Evolutionary conservation across 2,888 invertebrate species (phyloP).

Genomic region (Morinoia aosen): DNA sequence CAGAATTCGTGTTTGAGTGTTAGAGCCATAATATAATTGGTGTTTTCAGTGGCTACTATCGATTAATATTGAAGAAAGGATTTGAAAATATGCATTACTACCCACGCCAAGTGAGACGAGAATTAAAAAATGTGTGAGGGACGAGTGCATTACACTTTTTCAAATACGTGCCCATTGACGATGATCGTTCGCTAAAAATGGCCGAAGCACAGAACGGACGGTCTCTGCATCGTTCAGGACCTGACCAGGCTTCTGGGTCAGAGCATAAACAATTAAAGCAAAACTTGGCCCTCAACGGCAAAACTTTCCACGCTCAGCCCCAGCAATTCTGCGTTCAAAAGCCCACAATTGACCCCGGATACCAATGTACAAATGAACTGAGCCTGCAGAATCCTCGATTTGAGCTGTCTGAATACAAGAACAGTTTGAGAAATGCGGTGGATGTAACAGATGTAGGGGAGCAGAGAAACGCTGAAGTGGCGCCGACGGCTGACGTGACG

Average conservation of each 20-base stretch:
- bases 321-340: neutral
- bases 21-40: neutral
- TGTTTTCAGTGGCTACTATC: neutral
- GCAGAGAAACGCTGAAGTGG: neutral
- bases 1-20: neutral
- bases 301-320: neutral
- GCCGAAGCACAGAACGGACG: neutral
- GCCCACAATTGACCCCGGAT: neutral
- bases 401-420: neutral
- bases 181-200: neutral
- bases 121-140: neutral
- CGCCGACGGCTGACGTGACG: neutral
- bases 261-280: slow-evolving; percentile 9
- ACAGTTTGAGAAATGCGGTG: neutral
- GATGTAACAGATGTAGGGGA: neutral
- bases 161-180: neutral
- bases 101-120: neutral
- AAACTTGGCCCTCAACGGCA: neutral
- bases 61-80: neutral
- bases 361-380: neutral
- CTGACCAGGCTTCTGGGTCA: neutral
- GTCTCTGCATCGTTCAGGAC: neutral
- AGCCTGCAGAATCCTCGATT: neutral
- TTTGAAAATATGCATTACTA: neutral
- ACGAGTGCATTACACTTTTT: neutral